Percentiles rank a stretch among this genome's conserved stretches.
phyloP scores from a whole-genome alignment of 2,113 vertebrate genomes.

The Oncorhynchus mykiss region DNA sequence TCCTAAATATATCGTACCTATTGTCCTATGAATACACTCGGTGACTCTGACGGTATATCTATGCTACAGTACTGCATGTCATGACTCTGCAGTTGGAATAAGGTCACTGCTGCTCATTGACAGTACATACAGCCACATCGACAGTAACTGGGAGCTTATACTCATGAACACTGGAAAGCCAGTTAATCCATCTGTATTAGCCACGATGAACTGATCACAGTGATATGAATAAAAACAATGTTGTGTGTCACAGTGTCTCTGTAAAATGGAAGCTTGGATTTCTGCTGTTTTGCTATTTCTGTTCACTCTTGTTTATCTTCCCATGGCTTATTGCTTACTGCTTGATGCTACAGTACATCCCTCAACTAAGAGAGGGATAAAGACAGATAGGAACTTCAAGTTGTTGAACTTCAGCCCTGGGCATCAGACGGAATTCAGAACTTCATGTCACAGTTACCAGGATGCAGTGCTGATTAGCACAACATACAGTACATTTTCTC shows the following conservation, averaged over 20 bases:
- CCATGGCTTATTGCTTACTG: background rate
- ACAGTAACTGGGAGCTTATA: background rate
- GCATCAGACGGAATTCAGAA: too few species aligned
- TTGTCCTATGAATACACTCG: background rate
- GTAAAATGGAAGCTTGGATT: background rate
- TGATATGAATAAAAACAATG: background rate
- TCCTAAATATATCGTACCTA: background rate
- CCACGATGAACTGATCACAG: background rate
- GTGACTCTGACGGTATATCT: background rate
- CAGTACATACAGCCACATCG: background rate
- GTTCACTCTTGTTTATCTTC: background rate
- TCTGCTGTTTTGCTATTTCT: background rate
- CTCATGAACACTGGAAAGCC: background rate
- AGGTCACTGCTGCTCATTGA: constrained; percentile 33
- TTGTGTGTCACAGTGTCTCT: background rate
- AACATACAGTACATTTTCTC: background rate
- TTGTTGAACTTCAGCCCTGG: background rate
- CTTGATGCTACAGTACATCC: background rate
- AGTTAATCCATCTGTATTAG: background rate
- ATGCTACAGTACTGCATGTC: background rate
- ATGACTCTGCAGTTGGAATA: constrained; percentile 38
- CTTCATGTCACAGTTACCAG: background rate
- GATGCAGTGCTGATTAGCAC: background rate
- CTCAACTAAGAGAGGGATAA: background rate
- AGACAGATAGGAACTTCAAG: background rate